Evolutionary conservation across 2,113 vertebrate species (phyloP).

Genomic region (Dasyornis broadbenti): DNA sequence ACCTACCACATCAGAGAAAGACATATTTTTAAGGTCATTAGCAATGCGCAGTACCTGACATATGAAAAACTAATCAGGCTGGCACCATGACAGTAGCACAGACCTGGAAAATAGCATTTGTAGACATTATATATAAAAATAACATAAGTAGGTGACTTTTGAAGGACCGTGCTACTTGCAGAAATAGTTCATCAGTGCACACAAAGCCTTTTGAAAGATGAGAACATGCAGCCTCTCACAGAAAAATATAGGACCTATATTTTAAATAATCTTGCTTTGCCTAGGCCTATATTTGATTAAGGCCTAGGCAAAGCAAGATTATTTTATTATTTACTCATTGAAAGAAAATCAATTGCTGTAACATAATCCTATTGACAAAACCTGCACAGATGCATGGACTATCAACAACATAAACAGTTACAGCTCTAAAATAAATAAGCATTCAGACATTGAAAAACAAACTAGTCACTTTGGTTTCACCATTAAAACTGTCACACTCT

Average conservation of each 20-base stretch:
- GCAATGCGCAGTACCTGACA: neutral
- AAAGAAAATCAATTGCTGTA: slow-evolving; percentile 67
- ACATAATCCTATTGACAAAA: slow-evolving; percentile 69
- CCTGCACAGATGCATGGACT: neutral
- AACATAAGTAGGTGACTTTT: slow-evolving; percentile 12
- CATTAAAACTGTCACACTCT: slow-evolving; percentile 24
- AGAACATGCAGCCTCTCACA: neutral
- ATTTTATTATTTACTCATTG: slow-evolving; percentile 69
- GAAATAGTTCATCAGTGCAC: neutral
- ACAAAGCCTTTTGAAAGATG: neutral
- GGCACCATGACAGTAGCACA: neutral
- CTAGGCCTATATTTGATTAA: slow-evolving; percentile 60
- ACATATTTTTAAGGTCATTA: neutral
- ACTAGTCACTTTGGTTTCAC: slow-evolving; percentile 3
- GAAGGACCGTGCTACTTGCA: neutral
- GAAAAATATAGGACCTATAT: slow-evolving; percentile 6
- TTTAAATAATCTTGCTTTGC: too few species aligned
- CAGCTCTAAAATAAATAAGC: slow-evolving; percentile 66
- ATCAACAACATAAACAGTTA: slow-evolving; percentile 56
- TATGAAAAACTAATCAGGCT: slow-evolving; percentile 15
- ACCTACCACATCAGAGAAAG: neutral
- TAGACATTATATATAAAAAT: neutral
- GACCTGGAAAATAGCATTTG: slow-evolving; percentile 49
- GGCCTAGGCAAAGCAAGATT: slow-evolving; percentile 62
- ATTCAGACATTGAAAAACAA: slow-evolving; percentile 51